phyloP scores from a whole-genome alignment of 2,113 vertebrate genomes.

The Electrona antarctica region DNA sequence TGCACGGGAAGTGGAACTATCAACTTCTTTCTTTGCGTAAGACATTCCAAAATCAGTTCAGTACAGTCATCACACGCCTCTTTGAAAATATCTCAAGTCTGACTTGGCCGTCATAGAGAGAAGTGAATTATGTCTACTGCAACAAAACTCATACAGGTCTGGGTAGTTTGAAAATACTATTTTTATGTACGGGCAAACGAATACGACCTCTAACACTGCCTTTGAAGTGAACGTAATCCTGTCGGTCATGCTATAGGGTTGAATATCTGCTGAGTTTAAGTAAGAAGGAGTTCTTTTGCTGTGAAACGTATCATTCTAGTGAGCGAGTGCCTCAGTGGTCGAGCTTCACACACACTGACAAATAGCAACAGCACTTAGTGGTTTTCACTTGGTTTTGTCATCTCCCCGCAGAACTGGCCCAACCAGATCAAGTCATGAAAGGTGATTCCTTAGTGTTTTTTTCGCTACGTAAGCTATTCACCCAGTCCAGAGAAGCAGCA shows the following conservation, averaged over 20 bases:
- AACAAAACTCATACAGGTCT: neutral
- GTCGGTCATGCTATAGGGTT: conserved; percentile 12
- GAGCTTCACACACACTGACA: conserved; percentile 46
- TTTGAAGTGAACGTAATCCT: conserved; percentile 13
- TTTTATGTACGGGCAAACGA: neutral
- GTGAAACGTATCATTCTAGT: conserved; percentile 14
- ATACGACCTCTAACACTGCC: neutral
- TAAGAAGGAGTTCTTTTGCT: neutral
- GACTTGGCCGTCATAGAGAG: no score
- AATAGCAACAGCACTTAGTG: conserved; percentile 76
- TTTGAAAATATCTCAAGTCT: no score
- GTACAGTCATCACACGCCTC: no score
- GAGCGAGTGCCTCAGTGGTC: conserved; percentile 38
- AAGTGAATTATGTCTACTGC: conserved; percentile 15
- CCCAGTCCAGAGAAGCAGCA: conserved; percentile 53
- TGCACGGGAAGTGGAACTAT: no score
- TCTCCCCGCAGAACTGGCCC: conserved; percentile 36
- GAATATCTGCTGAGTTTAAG: neutral
- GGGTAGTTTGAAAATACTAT: conserved; percentile 5
- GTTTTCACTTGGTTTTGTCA: conserved; percentile 62
- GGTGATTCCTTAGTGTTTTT: conserved; percentile 63
- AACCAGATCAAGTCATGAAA: conserved; percentile 53
- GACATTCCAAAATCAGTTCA: no score
- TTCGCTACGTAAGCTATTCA: conserved; percentile 45
- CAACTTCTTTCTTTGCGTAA: no score